A percentile compares a stretch with the other conserved stretches of the same genome.
Conservation (phyloP, 2,113 vertebrate genomes). For the Mastomys coucha region DNA sequence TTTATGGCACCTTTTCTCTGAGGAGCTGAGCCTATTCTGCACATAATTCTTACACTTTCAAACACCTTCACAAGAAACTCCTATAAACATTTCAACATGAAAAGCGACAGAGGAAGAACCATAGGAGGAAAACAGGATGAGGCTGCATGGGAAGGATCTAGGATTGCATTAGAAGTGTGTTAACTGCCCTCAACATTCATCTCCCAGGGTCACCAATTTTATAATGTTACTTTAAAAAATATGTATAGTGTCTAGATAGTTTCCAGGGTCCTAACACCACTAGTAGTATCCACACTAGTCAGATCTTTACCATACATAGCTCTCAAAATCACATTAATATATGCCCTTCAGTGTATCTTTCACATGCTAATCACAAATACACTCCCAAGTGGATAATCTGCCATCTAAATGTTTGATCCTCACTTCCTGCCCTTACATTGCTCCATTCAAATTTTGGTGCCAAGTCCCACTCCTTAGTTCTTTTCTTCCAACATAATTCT, state of each 20-base stretch:
- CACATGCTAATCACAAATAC: not conserved
- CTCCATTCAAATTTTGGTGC: not conserved
- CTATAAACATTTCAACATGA: constrained; percentile 66
- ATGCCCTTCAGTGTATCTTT: not conserved
- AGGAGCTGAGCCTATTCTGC: constrained; percentile 60
- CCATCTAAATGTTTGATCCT: not conserved
- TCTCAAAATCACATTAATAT: not conserved
- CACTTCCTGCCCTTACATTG: not conserved
- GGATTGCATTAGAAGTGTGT: not conserved
- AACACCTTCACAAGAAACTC: constrained; percentile 66
- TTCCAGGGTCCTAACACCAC: not conserved
- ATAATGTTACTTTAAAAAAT: not conserved
- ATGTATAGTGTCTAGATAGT: not conserved
- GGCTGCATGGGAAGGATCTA: constrained; percentile 24
- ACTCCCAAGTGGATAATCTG: not conserved
- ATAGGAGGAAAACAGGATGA: not conserved
- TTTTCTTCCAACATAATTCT: not conserved
- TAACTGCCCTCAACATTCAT: not conserved
- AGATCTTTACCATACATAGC: not conserved
- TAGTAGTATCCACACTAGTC: not conserved
- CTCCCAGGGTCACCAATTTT: not conserved
- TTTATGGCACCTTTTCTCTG: constrained; percentile 71
- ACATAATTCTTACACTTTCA: constrained; percentile 70
- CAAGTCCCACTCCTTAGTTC: not conserved
- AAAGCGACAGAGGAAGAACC: constrained; percentile 56